A percentile compares a stretch with the other conserved stretches of the same genome.
Conservation (phyloP, 2,797 vertebrate species). For the Eidolon dupreanum region DNA sequence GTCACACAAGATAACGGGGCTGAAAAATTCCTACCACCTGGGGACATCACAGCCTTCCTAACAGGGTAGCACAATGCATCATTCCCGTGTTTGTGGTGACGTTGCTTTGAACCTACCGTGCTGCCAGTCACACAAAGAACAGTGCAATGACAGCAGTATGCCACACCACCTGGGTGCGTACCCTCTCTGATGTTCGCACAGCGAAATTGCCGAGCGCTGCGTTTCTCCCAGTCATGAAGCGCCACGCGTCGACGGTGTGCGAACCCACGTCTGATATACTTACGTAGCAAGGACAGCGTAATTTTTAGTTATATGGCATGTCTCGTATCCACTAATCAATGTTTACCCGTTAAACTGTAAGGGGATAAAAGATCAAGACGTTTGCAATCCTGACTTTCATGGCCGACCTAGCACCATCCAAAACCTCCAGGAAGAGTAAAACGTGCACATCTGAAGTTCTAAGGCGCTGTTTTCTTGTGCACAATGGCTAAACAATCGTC, state of each 20-base stretch:
- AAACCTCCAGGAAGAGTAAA: background rate
- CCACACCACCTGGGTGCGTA: too few relatives aligned
- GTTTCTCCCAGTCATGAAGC: too few relatives aligned
- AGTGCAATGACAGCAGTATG: background rate
- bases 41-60: background rate
- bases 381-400: background rate
- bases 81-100: background rate
- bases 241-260: too few relatives aligned
- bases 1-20: too few relatives aligned
- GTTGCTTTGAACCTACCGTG: background rate
- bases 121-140: too few relatives aligned
- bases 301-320: background rate
- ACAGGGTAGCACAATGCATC: background rate
- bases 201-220: accelerated
- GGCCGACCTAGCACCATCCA: background rate
- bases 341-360: background rate
- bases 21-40: background rate
- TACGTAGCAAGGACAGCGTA: too few relatives aligned
- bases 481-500: background rate
- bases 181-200: background rate
- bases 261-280: background rate
- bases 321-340: background rate
- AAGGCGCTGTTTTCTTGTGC: background rate
- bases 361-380: background rate
- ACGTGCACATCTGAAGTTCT: background rate